Percentiles rank a stretch among this genome's conserved stretches.
Evolutionary conservation across 2,888 invertebrate species (phyloP).

Genomic region (Oxyteleia sp.): DNA sequence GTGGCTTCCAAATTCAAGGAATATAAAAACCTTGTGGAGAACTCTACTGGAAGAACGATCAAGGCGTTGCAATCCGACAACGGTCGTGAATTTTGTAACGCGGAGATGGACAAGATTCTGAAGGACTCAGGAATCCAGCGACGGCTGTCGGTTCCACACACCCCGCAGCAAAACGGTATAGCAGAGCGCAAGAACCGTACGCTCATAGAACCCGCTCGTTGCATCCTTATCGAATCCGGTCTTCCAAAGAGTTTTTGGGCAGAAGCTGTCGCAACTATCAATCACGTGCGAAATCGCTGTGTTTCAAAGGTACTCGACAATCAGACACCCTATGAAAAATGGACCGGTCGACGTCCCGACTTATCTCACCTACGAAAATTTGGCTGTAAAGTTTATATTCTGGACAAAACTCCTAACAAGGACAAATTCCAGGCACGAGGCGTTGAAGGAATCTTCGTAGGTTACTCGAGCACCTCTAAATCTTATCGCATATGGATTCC

Average conservation of each 20-base stretch:
- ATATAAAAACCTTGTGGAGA: slow-evolving; percentile 42
- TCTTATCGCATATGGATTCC: slow-evolving; percentile 8
- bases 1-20: slow-evolving; percentile 37
- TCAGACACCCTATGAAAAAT: not conserved
- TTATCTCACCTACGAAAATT: slow-evolving; percentile 66
- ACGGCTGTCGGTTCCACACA: slow-evolving; percentile 74
- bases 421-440: slow-evolving; percentile 54
- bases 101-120: slow-evolving; percentile 74
- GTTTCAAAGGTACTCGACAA: slow-evolving; percentile 6
- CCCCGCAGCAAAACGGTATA: slow-evolving; percentile 78
- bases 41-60: slow-evolving; percentile 55
- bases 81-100: slow-evolving; percentile 24
- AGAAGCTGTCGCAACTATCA: slow-evolving; percentile 42
- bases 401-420: slow-evolving; percentile 35
- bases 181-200: slow-evolving; percentile 79
- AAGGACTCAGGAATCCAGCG: slow-evolving; percentile 73
- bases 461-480: slow-evolving; percentile 14
- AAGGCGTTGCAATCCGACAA: slow-evolving; percentile 74
- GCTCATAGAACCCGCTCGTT: slow-evolving; percentile 76
- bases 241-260: slow-evolving; percentile 69
- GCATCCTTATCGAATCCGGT: slow-evolving; percentile 76
- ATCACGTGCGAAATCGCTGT: slow-evolving; percentile 37
- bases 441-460: slow-evolving; percentile 41
- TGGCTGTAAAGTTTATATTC: slow-evolving; percentile 58
- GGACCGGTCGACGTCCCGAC: not conserved